A percentile compares a stretch with the other conserved stretches of the same genome.
Evolutionary conservation across 2,888 invertebrate genomes (phyloP).

Genomic region (Endomychus coccineus): DNA sequence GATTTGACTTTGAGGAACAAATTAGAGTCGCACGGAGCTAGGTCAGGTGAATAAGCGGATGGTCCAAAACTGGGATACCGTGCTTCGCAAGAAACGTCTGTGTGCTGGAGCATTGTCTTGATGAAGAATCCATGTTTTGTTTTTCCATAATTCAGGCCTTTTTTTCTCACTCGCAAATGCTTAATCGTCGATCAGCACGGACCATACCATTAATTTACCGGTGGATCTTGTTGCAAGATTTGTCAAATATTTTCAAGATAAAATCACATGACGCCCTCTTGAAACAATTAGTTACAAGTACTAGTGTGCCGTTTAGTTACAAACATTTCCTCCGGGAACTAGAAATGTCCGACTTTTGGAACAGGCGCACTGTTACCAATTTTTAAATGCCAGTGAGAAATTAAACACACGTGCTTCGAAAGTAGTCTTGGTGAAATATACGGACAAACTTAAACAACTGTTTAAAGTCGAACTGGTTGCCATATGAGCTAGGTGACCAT

Average conservation of each 20-base stretch:
- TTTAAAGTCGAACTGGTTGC: constrained; percentile 72
- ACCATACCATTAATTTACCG: too few species aligned
- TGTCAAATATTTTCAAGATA: constrained; percentile 67
- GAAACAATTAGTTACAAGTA: constrained; percentile 60
- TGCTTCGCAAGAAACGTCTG: too few species aligned
- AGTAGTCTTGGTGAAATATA: constrained; percentile 75
- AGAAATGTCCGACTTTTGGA: constrained; percentile 74
- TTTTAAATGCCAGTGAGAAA: constrained; percentile 70
- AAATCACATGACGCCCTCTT: constrained; percentile 75
- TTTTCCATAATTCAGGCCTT: too few species aligned
- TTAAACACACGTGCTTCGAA: constrained; percentile 74
- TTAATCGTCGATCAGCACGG: too few species aligned
- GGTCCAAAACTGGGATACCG: too few species aligned
- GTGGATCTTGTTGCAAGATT: constrained; percentile 75
- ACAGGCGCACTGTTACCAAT: constrained; percentile 71
- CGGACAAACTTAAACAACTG: constrained; percentile 73
- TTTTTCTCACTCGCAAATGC: too few species aligned
- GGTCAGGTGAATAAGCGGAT: too few species aligned
- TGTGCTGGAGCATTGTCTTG: too few species aligned
- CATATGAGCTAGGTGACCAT: constrained; percentile 52
- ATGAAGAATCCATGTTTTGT: too few species aligned
- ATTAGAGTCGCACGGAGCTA: too few species aligned
- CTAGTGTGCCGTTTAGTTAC: constrained; percentile 23
- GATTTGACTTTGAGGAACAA: too few species aligned
- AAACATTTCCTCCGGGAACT: constrained; percentile 56